Base-by-base conservation (phyloP, 1,140 invertebrate genomes). In the Calephelis nemesis region DNA sequence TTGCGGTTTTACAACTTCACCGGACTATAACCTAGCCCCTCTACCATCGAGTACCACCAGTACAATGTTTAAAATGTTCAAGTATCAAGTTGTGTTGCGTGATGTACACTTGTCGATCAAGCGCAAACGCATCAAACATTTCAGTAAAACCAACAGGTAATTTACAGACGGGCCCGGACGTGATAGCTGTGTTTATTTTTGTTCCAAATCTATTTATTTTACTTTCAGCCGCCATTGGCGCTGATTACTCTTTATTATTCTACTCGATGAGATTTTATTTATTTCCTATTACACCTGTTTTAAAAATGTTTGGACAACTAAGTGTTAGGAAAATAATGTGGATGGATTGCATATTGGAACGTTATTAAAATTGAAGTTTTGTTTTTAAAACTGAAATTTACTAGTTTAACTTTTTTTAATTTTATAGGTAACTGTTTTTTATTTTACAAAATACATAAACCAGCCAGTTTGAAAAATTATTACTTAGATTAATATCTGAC, bases 81-180 rank as follows among this genome's bases (percentile, higher is more conserved):
- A 78, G 74, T 79, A 83, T 75, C 74, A 79, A 80, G 40, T 65
- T 15, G 4, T 40, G 0, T 12, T 11, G 0, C 39, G 72, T 5
- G 62, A 8, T 7, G 54, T 81, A 76, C 64, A 69, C 69, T 65
- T 80, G 81, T 83, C 83, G 82, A 85, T 87, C 82, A 82, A 80
- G 83, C 84, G 77, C 76, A 81, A 83, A 86, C 78, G 82, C 84
- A 86, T 84, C 83, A 86, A 85, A 85, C 82, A 82, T 88, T 85
- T 86, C 84, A 84, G 82, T 87, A 81, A 82, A 85, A 85, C 84
- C 83, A 87, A 87, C 86, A 88, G 86, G 86, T 88, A 88, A 87
- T 88, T 83, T 79, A 82, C 86, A 81, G 73, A 67, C 64, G 49
- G 13, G 68, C 72, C 72, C 76, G 75, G 75, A 74, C 80, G 78